Conservation (phyloP, 2,888 invertebrate genomes). For the Catocala fraxini region DNA sequence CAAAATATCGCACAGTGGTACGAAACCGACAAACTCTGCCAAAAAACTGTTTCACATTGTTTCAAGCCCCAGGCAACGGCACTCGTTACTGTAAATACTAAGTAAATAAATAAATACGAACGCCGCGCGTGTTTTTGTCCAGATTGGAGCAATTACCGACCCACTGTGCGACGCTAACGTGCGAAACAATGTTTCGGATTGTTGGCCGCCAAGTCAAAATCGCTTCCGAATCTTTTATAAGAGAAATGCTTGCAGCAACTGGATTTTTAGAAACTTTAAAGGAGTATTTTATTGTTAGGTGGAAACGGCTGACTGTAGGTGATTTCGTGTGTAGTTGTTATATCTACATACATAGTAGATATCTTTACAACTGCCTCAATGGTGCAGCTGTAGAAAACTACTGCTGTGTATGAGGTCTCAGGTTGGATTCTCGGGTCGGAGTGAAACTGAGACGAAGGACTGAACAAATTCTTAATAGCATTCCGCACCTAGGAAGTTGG, state of each 20-base stretch:
- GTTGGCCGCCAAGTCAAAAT: constrained; percentile 58
- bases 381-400: no score
- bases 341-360: no score
- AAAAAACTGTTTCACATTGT: constrained; percentile 46
- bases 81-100: constrained; percentile 80
- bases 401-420: no score
- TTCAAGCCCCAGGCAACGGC: constrained; percentile 44
- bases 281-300: no score
- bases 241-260: constrained; percentile 16
- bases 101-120: constrained; percentile 86
- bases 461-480: no score
- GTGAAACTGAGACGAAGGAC: no score
- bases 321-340: no score
- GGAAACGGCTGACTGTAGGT: no score
- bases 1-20: constrained; percentile 38
- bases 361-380: no score
- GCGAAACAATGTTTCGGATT: constrained; percentile 58
- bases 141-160: constrained; percentile 82
- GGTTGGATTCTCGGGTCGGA: no score
- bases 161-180: constrained; percentile 47
- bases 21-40: constrained; percentile 40
- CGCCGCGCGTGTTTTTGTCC: constrained; percentile 73
- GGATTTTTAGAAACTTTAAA: not conserved
- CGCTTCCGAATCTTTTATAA: constrained; percentile 40
- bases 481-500: no score